Evolutionary conservation across 1,140 invertebrate genomes (phyloP).

Genomic region (Drosophila tristis): DNA sequence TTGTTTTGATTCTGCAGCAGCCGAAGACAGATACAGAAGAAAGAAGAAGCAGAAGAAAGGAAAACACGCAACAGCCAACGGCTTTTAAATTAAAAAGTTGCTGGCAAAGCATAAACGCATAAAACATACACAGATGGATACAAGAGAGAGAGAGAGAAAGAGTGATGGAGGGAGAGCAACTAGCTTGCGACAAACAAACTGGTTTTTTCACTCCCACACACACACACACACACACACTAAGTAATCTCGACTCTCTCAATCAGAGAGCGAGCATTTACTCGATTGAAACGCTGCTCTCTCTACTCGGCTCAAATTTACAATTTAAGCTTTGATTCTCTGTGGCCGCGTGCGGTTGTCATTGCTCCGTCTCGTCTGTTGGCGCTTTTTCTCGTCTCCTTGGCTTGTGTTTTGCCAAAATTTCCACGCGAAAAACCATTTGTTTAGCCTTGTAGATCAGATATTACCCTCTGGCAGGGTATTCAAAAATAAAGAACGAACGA

Average conservation of each 20-base stretch:
- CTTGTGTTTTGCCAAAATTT: no score
- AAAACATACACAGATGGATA: constrained; percentile 43
- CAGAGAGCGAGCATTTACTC: constrained; percentile 7
- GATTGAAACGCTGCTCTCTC: constrained; percentile 1
- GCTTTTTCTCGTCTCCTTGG: no score
- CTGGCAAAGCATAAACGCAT: constrained; percentile 50
- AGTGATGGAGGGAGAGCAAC: constrained; percentile 22
- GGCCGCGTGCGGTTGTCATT: not conserved
- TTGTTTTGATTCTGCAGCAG: constrained; percentile 78
- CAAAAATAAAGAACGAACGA: no score
- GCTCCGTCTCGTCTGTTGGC: no score
- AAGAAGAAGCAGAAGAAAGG: constrained; percentile 45
- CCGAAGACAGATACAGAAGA: constrained; percentile 42
- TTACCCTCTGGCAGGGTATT: no score
- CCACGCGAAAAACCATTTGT: no score
- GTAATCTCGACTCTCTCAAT: not conserved
- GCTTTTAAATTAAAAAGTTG: constrained; percentile 76
- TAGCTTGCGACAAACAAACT: constrained; percentile 66
- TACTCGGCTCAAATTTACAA: not conserved
- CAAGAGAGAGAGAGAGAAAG: not conserved
- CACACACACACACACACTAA: constrained; percentile 4
- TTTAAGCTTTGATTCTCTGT: not conserved
- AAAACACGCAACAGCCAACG: constrained; percentile 41
- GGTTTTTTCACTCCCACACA: constrained; percentile 70
- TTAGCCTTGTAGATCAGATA: no score